Evolutionary conservation across 2,888 invertebrate genomes (phyloP).

Genomic region (Pachymerium ferrugineum): DNA sequence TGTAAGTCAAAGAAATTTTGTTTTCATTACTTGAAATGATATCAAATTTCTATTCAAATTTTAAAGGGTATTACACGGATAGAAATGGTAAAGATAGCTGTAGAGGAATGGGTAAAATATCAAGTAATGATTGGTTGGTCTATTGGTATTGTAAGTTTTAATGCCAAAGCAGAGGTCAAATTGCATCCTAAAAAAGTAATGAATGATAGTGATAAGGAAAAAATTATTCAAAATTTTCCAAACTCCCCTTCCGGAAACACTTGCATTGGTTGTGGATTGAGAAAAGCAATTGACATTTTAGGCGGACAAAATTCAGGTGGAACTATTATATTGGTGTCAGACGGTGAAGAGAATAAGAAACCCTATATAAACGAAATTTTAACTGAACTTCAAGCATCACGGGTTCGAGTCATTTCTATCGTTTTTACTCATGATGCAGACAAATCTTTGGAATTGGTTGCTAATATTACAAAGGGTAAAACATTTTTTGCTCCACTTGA

Average conservation of each 20-base stretch:
- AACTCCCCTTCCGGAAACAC: neutral
- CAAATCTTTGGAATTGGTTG: neutral
- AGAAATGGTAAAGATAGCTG: neutral
- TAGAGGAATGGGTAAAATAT: neutral
- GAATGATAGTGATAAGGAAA: neutral
- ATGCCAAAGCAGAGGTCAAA: neutral
- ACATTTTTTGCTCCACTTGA: neutral
- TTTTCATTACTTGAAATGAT: neutral
- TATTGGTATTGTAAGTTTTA: neutral
- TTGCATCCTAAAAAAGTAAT: neutral
- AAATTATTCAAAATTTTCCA: conserved; percentile 28
- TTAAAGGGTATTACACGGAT: neutral
- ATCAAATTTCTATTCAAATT: no score
- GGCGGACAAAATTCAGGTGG: neutral
- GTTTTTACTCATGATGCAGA: neutral
- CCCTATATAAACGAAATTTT: neutral
- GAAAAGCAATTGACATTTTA: conserved; percentile 9
- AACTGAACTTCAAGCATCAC: neutral
- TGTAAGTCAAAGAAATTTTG: neutral
- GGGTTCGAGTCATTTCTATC: neutral
- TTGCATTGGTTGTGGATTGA: conserved; percentile 35
- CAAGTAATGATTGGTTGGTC: neutral
- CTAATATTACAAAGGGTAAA: neutral
- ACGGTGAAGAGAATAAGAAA: conserved; percentile 3
- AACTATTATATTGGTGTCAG: conserved; percentile 14